A percentile compares a stretch with the other conserved stretches of the same genome.
Conservation (phyloP, 2,888 invertebrate genomes). For the Subacronicta megacephala region DNA sequence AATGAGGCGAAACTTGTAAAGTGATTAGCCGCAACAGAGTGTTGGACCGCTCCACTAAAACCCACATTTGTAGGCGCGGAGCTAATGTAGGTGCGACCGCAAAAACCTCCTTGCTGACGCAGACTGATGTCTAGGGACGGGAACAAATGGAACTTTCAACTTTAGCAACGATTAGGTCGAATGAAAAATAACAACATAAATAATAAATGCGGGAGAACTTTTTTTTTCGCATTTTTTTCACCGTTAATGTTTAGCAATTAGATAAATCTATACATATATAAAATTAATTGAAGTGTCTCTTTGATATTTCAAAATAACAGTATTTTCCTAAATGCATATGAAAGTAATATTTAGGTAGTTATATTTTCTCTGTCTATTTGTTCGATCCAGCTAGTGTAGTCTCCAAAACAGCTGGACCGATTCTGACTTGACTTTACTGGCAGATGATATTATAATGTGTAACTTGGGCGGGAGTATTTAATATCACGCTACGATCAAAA, state of each 20-base stretch:
- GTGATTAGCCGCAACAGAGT: slow-evolving; percentile 68
- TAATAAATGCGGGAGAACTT: slow-evolving; percentile 38
- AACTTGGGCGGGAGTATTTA: too few relatives aligned
- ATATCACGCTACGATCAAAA: too few relatives aligned
- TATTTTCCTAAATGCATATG: too few relatives aligned
- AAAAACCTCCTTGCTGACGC: slow-evolving; percentile 73
- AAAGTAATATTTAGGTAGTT: too few relatives aligned
- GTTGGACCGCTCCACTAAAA: slow-evolving; percentile 65
- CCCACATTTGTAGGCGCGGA: slow-evolving; percentile 59
- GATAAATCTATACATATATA: too few relatives aligned
- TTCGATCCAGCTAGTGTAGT: too few relatives aligned
- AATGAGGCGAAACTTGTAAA: slow-evolving; percentile 72
- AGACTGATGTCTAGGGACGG: slow-evolving; percentile 70
- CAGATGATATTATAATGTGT: too few relatives aligned
- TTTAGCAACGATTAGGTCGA: slow-evolving; percentile 61
- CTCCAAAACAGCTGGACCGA: too few relatives aligned
- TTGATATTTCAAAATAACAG: too few relatives aligned
- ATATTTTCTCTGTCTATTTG: too few relatives aligned
- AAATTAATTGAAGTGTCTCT: too few relatives aligned
- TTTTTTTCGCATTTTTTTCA: slow-evolving; percentile 37
- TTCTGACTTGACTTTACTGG: too few relatives aligned
- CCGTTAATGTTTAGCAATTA: slow-evolving; percentile 10
- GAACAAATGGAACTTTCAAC: slow-evolving; percentile 72
- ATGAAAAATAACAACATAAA: slow-evolving; percentile 63
- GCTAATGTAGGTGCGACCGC: slow-evolving; percentile 66